Evolutionary conservation across 2,888 invertebrate genomes (phyloP).

Genomic region (Archips crataeganus): DNA sequence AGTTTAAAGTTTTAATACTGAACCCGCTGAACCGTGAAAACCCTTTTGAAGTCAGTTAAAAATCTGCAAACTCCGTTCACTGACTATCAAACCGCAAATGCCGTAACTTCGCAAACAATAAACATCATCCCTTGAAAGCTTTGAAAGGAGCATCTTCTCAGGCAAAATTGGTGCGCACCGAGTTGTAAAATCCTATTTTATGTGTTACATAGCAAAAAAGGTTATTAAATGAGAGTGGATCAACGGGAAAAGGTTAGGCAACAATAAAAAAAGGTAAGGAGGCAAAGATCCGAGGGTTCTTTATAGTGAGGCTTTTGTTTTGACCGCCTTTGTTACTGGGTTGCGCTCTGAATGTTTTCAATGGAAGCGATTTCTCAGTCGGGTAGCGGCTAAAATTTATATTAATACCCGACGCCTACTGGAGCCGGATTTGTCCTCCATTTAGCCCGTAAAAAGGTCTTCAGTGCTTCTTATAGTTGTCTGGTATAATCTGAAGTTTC

Average conservation of each 20-base stretch:
- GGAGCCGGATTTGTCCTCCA: conserved; percentile 32
- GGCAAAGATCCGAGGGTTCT: conserved; percentile 65
- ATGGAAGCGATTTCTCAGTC: conserved; percentile 72
- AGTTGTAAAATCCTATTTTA: conserved; percentile 58
- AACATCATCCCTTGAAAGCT: conserved; percentile 41
- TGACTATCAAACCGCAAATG: conserved; percentile 31
- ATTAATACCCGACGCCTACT: conserved; percentile 42
- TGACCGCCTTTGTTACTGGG: conserved; percentile 51
- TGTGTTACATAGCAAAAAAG: conserved; percentile 58
- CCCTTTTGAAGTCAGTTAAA: conserved; percentile 40
- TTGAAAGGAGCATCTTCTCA: conserved; percentile 40
- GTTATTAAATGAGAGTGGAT: conserved; percentile 75
- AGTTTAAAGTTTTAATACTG: conserved; percentile 7
- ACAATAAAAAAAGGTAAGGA: conserved; percentile 72
- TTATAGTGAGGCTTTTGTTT: conserved; percentile 72
- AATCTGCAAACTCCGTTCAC: conserved; percentile 32
- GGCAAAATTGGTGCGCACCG: conserved; percentile 41
- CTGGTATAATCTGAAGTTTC: conserved; percentile 15
- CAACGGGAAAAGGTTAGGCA: conserved; percentile 73
- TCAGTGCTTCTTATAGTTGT: conserved; percentile 44
- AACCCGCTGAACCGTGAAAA: conserved; percentile 22
- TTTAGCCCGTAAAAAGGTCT: conserved; percentile 27
- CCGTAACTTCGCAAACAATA: conserved; percentile 41
- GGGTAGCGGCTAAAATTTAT: conserved; percentile 59
- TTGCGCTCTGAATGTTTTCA: conserved; percentile 62